A percentile compares a stretch with the other conserved stretches of the same genome.
phyloP scores from a whole-genome alignment of 1,140 invertebrate genomes.

The Cotesia glomerata region DNA sequence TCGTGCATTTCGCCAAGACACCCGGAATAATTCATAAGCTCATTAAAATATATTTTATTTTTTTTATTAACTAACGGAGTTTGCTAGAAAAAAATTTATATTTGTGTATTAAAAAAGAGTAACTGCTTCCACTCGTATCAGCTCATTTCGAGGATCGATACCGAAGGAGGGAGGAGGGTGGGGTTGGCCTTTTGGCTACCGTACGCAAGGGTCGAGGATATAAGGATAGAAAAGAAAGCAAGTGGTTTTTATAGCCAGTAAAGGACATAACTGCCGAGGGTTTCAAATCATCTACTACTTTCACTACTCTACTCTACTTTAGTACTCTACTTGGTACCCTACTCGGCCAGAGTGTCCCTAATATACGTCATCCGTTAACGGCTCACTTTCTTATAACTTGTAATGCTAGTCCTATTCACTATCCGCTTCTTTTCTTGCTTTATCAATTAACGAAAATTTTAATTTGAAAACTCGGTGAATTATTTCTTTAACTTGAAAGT shows the following conservation, averaged over 20 bases:
- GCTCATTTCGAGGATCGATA: slow-evolving; percentile 46
- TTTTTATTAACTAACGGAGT: too few relatives aligned
- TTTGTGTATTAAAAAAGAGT: slow-evolving; percentile 16
- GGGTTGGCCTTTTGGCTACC: slow-evolving; percentile 61
- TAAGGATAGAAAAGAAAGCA: slow-evolving; percentile 44
- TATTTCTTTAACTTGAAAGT: too few relatives aligned
- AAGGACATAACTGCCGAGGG: slow-evolving; percentile 56
- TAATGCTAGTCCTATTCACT: not conserved
- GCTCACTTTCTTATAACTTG: slow-evolving; percentile 31
- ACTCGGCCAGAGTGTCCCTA: slow-evolving; percentile 64
- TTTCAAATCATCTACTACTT: slow-evolving; percentile 37
- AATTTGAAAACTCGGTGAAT: not conserved
- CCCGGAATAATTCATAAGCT: too few relatives aligned
- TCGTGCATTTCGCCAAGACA: too few relatives aligned
- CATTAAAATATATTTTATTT: too few relatives aligned
- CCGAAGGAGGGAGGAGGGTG: slow-evolving; percentile 22
- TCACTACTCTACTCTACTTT: too few relatives aligned
- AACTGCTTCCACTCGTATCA: slow-evolving; percentile 32
- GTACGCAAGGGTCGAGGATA: slow-evolving; percentile 50
- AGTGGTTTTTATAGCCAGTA: slow-evolving; percentile 64
- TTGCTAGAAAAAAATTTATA: slow-evolving; percentile 16
- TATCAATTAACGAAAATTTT: not conserved
- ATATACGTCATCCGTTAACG: slow-evolving; percentile 64
- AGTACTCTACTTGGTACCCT: slow-evolving; percentile 46
- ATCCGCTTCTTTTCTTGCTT: not conserved